Conservation (phyloP, 2,797 vertebrate genomes). For the Chloroceryle amazona region DNA sequence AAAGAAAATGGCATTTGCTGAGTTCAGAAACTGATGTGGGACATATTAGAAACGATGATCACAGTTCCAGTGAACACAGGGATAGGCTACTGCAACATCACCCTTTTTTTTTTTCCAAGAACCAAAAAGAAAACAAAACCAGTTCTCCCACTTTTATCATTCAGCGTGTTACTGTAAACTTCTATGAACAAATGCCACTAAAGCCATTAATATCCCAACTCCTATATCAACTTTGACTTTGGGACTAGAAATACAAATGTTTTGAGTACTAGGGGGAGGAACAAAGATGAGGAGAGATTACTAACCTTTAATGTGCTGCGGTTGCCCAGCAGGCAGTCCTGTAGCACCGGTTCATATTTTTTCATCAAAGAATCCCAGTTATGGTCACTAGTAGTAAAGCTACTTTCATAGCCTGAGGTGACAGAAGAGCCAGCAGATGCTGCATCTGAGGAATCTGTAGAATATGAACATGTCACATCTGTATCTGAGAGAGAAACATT, state of each 20-base stretch:
- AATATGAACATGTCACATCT: constrained; percentile 81
- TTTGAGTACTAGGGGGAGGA: neutral
- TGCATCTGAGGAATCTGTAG: constrained; percentile 82
- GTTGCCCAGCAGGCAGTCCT: constrained; percentile 86
- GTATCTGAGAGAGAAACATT: constrained; percentile 62
- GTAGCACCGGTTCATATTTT: constrained; percentile 86
- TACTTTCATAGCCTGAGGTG: constrained; percentile 88
- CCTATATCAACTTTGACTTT: neutral
- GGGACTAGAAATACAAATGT: neutral
- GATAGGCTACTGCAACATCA: neutral
- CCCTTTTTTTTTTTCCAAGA: neutral
- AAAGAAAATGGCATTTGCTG: neutral
- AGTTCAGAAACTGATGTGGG: neutral
- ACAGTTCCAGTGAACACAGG: neutral
- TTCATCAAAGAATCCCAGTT: constrained; percentile 84
- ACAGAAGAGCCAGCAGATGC: constrained; percentile 83
- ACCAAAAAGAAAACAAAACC: neutral
- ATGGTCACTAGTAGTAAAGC: constrained; percentile 66
- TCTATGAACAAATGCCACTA: neutral
- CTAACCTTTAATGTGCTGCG: constrained; percentile 86
- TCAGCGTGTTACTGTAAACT: neutral
- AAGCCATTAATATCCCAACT: neutral
- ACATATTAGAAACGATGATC: neutral
- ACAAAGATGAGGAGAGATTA: neutral
- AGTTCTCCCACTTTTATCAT: neutral